Percentiles rank a stretch among this genome's conserved stretches.
These are phyloP conservation scores for Sebastes nivosus DNA, from an alignment of 2,797 vertebrate species.

Conservation along the genomic window DNA sequence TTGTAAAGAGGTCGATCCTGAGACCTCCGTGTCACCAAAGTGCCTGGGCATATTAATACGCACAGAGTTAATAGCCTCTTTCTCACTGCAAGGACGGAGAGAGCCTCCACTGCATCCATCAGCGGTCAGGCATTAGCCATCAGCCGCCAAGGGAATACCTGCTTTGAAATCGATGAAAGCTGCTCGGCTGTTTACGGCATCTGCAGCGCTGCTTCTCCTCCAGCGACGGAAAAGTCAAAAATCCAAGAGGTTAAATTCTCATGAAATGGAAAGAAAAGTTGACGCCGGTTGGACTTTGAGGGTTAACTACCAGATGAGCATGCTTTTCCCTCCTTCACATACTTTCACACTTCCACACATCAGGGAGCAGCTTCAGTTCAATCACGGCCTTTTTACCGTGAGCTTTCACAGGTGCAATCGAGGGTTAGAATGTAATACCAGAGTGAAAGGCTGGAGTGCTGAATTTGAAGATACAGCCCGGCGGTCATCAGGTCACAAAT, in stretches of 20 bases:
- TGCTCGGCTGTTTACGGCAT: neutral
- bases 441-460: slow-evolving; percentile 1
- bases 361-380: neutral
- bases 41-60: slow-evolving; percentile 33
- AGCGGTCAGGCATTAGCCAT: slow-evolving; percentile 1
- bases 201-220: neutral
- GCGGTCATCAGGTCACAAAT: slow-evolving; percentile 38
- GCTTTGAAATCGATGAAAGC: neutral
- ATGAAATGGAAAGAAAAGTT: neutral
- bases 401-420: slow-evolving; percentile 13
- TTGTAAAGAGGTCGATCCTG: slow-evolving; percentile 26
- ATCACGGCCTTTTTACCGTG: slow-evolving; percentile 15
- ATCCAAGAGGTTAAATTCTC: neutral
- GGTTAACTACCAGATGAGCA: neutral
- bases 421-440: slow-evolving; percentile 24
- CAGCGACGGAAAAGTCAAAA: neutral
- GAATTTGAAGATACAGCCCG: slow-evolving; percentile 23
- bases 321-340: neutral
- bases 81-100: slow-evolving; percentile 16
- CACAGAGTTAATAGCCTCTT: slow-evolving; percentile 26
- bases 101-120: slow-evolving; percentile 12
- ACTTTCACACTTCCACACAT: neutral
- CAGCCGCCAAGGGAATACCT: neutral
- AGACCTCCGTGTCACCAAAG: slow-evolving; percentile 37
- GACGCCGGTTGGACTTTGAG: neutral